These are phyloP conservation scores for Psittacula cyanocephala DNA, from an alignment of 2,113 vertebrate species.

Conservation along the genomic window DNA sequence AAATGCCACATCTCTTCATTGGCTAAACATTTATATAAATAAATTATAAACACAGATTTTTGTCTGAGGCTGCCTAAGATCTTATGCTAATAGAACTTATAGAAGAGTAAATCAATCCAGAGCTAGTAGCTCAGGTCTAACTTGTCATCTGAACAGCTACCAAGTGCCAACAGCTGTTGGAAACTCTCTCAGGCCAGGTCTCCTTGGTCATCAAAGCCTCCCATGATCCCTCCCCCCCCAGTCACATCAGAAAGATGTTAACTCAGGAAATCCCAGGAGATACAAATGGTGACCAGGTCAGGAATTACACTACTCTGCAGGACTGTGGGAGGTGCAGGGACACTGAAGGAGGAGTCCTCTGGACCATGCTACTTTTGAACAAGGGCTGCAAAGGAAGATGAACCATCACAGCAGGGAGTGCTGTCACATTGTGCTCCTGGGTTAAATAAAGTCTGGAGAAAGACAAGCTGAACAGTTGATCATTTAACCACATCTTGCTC, in stretches of 20 bases:
- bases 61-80: not conserved
- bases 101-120: not conserved
- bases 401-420: not conserved
- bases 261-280: not conserved
- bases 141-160: not conserved
- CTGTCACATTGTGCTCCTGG: not conserved
- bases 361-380: not conserved
- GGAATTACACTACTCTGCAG: not conserved
- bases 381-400: not conserved
- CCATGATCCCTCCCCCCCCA: too few species aligned
- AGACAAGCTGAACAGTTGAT: not conserved
- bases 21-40: constrained; percentile 18
- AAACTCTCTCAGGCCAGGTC: not conserved
- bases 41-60: not conserved
- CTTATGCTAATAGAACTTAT: not conserved
- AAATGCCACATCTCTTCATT: constrained; percentile 19
- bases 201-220: not conserved
- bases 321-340: not conserved
- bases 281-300: not conserved
- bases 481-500: not conserved
- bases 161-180: not conserved
- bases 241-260: not conserved
- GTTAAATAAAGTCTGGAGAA: not conserved
- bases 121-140: not conserved
- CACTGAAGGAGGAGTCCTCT: not conserved